A percentile compares a stretch with the other conserved stretches of the same genome.
These are phyloP conservation scores for Polypedilum vanderplanki DNA, from an alignment of 1,140 invertebrate species.

Conservation along the genomic window DNA sequence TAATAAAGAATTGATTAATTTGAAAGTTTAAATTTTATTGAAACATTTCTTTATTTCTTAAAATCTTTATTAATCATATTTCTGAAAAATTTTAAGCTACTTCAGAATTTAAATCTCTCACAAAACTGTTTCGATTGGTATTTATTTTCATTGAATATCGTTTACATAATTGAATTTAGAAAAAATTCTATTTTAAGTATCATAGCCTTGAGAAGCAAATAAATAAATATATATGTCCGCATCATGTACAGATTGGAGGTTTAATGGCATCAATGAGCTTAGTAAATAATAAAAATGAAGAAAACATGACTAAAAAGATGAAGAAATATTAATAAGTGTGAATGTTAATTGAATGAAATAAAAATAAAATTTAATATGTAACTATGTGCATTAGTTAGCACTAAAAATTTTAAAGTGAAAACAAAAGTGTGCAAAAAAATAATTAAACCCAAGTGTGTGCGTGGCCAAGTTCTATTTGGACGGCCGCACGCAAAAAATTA, in stretches of 20 bases:
- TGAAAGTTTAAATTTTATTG: no score
- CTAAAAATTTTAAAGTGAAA: neutral
- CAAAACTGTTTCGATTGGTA: no score
- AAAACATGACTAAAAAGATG: neutral
- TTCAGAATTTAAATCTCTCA: no score
- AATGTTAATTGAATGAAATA: neutral
- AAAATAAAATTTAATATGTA: neutral
- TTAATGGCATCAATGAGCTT: neutral
- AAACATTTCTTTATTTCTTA: no score
- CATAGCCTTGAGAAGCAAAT: no score
- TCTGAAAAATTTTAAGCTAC: no score
- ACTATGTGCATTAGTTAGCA: constrained; percentile 11
- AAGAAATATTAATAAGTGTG: neutral
- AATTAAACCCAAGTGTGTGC: neutral
- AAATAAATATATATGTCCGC: no score
- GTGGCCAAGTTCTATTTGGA: neutral
- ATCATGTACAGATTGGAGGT: neutral
- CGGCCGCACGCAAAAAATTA: constrained; percentile 12
- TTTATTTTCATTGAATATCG: no score
- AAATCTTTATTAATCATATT: no score
- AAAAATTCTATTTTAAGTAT: no score
- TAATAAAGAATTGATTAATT: no score
- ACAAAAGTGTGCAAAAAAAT: neutral
- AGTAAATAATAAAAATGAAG: neutral
- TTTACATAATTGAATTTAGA: no score